Evolutionary conservation across 1,140 invertebrate species (phyloP).

Genomic region (Solenopsis fugax): DNA sequence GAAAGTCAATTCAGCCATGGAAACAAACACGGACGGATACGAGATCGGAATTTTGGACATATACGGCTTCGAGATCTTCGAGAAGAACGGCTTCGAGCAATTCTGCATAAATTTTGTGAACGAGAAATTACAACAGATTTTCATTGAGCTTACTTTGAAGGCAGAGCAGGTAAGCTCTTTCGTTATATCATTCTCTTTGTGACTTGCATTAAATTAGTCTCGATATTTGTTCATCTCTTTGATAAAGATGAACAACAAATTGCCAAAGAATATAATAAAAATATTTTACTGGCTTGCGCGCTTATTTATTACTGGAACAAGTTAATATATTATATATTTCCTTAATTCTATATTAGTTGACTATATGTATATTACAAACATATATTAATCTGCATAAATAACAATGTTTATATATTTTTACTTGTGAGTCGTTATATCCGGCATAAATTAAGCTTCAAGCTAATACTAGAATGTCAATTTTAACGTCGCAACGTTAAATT

Average conservation of each 20-base stretch:
- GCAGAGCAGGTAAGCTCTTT: constrained; percentile 88
- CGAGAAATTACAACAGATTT: constrained; percentile 93
- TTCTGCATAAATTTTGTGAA: constrained; percentile 99
- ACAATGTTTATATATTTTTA: constrained; percentile 28
- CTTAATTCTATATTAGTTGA: constrained; percentile 48
- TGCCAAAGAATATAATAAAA: not conserved
- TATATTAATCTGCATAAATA: constrained; percentile 70
- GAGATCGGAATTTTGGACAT: constrained; percentile 90
- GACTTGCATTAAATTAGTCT: not conserved
- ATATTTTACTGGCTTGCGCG: constrained; percentile 8
- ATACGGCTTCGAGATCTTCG: constrained; percentile 93
- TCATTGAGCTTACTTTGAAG: constrained; percentile 92
- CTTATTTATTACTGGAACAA: constrained; percentile 21
- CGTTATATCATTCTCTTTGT: not conserved
- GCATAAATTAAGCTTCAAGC: constrained; percentile 24
- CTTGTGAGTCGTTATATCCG: not conserved
- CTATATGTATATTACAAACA: constrained; percentile 45
- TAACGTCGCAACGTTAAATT: constrained; percentile 9
- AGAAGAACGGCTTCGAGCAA: constrained; percentile 93
- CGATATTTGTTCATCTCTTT: not conserved
- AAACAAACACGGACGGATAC: constrained; percentile 85
- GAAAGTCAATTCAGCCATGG: constrained; percentile 90
- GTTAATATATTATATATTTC: constrained; percentile 44
- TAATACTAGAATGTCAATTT: not conserved
- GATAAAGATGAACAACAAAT: not conserved